Conservation (phyloP, 2,888 invertebrate genomes). For the Tipula vernalis region DNA sequence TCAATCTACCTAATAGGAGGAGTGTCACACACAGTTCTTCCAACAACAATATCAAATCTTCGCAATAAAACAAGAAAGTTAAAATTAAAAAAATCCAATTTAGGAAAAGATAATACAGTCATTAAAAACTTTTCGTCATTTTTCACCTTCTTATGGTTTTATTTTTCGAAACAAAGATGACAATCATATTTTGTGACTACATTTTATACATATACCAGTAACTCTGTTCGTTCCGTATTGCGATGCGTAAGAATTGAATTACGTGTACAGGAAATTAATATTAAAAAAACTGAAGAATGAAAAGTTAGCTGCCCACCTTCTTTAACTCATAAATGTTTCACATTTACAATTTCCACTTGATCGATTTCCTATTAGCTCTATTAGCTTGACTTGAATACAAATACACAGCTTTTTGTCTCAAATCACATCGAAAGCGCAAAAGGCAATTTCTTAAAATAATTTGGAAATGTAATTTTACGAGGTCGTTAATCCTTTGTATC, state of each 20-base stretch:
- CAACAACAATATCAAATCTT: background rate
- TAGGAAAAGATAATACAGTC: background rate
- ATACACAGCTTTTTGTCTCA: background rate
- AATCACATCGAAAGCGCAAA: background rate
- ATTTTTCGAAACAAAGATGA: background rate
- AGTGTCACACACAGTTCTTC: background rate
- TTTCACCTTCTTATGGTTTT: background rate
- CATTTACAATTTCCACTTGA: background rate
- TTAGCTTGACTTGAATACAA: background rate
- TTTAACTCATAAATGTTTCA: too few species aligned
- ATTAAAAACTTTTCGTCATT: background rate
- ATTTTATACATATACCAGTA: background rate
- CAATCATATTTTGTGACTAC: background rate
- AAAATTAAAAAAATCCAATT: background rate
- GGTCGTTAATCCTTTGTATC: background rate
- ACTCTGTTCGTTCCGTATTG: background rate
- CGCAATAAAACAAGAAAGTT: background rate
- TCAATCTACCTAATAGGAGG: background rate
- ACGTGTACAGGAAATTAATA: background rate
- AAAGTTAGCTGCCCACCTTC: background rate
- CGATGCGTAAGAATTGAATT: background rate
- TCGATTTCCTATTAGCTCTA: background rate
- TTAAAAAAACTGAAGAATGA: background rate
- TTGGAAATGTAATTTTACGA: background rate
- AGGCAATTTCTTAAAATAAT: background rate